These are phyloP conservation scores for Hyperopisus bebe DNA, from an alignment of 2,113 vertebrate species.

Conservation along the genomic window DNA sequence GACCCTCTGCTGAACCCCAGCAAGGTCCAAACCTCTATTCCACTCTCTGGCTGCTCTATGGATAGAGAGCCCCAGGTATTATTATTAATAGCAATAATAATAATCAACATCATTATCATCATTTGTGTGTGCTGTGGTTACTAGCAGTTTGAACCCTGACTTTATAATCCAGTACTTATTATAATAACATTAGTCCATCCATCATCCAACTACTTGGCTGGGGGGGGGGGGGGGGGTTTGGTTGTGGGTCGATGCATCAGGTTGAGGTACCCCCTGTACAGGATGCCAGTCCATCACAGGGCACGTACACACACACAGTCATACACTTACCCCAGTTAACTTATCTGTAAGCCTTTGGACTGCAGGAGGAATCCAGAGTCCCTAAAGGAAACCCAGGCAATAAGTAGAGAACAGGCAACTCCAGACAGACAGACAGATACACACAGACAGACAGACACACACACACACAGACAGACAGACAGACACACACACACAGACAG, in stretches of 20 bases:
- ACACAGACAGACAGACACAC: too few species aligned
- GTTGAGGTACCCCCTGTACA: background rate
- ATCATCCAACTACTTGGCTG: background rate
- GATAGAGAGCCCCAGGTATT: background rate
- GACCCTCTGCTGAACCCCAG: background rate
- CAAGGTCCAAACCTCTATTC: background rate
- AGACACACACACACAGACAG: background rate
- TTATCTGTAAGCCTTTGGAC: background rate
- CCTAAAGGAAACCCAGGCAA: background rate
- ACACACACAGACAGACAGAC: background rate
- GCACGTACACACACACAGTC: background rate
- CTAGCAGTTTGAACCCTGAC: background rate
- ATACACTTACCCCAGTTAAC: background rate
- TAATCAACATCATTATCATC: background rate
- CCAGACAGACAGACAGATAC: too few species aligned
- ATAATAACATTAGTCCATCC: background rate
- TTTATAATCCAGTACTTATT: background rate
- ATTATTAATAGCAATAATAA: background rate
- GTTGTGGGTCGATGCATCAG: background rate
- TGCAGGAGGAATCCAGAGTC: background rate
- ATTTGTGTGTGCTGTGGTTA: background rate
- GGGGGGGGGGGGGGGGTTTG: too few species aligned
- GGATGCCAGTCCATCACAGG: background rate
- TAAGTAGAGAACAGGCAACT: background rate
- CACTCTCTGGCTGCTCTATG: background rate